phyloP scores from a whole-genome alignment of 2,888 invertebrate species.

The Dorcus hopei region DNA sequence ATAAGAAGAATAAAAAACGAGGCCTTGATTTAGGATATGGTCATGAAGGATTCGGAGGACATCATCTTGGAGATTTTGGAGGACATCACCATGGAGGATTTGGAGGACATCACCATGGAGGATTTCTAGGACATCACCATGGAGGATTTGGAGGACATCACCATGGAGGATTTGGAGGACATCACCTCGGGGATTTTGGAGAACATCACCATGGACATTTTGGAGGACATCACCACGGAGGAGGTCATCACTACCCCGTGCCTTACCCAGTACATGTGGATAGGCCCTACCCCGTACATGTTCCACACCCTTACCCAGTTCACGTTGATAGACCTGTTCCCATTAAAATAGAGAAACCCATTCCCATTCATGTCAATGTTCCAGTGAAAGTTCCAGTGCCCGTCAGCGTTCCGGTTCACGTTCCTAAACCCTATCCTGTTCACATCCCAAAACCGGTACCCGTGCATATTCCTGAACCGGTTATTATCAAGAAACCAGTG shows the following conservation, averaged over 20 bases:
- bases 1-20: slow-evolving; percentile 7
- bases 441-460: slow-evolving; percentile 49
- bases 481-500: slow-evolving; percentile 43
- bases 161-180: too few species aligned
- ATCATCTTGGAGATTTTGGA: slow-evolving; percentile 15
- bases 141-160: too few species aligned
- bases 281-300: slow-evolving; percentile 50
- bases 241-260: slow-evolving; percentile 37
- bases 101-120: too few species aligned
- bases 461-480: slow-evolving; percentile 50
- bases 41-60: slow-evolving; percentile 14
- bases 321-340: slow-evolving; percentile 53
- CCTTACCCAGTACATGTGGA: slow-evolving; percentile 23
- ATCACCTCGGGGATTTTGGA: slow-evolving; percentile 8
- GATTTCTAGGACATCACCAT: too few species aligned
- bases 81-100: slow-evolving; percentile 16
- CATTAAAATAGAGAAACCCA: slow-evolving; percentile 53
- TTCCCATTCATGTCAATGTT: slow-evolving; percentile 45
- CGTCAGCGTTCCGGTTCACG: slow-evolving; percentile 49
- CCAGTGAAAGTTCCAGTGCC: slow-evolving; percentile 41
- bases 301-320: slow-evolving; percentile 49
- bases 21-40: slow-evolving; percentile 11
- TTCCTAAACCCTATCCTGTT: slow-evolving; percentile 41
- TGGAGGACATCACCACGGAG: too few species aligned
- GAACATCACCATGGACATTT: slow-evolving; percentile 16